phyloP scores from a whole-genome alignment of 2,113 vertebrate species.

The Erythrolamprus reginae region DNA sequence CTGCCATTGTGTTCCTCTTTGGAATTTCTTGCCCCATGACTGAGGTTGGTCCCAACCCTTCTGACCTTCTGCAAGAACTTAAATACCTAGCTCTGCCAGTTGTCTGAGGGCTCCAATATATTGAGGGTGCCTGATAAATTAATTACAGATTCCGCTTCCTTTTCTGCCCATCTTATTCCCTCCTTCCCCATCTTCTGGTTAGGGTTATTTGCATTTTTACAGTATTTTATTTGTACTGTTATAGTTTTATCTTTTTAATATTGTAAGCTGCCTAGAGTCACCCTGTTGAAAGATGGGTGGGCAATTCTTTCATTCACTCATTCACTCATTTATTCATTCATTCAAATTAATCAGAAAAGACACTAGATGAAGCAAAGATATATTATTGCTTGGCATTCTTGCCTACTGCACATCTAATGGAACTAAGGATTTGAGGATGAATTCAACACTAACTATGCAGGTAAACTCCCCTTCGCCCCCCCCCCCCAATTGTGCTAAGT shows the following conservation, averaged over 20 bases:
- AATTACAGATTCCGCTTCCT: not conserved
- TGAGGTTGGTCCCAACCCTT: not conserved
- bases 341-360: not conserved
- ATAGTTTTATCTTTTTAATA: not conserved
- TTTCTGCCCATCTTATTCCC: not conserved
- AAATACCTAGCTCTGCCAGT: not conserved
- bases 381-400: not conserved
- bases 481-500: not conserved
- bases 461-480: too few species aligned
- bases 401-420: not conserved
- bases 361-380: not conserved
- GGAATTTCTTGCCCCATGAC: not conserved
- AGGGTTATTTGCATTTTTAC: not conserved
- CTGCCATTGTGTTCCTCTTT: not conserved
- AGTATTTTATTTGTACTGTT: not conserved
- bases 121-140: not conserved
- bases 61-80: not conserved
- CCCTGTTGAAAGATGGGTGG: not conserved
- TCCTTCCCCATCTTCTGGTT: not conserved
- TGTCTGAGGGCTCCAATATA: not conserved
- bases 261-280: not conserved
- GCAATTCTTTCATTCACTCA: not conserved
- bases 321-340: too few species aligned
- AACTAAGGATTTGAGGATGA: not conserved
- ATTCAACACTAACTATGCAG: not conserved